Conservation (phyloP, 2,797 vertebrate species). For the Poeciliopsis infans region DNA sequence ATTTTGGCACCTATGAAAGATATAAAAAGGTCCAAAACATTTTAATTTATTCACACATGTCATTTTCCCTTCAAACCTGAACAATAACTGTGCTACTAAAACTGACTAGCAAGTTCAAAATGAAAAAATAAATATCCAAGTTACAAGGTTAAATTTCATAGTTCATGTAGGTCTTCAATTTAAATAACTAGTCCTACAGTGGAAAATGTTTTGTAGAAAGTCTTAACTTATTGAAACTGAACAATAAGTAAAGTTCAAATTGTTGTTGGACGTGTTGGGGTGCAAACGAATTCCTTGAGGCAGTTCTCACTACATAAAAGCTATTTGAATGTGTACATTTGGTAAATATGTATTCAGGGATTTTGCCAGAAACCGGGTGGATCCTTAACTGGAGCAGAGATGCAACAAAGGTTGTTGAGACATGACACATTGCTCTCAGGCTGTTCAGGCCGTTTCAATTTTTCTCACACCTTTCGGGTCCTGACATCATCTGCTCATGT, state of each 20-base stretch:
- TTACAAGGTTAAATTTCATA: not conserved
- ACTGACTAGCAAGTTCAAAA: not conserved
- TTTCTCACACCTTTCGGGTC: constrained; percentile 24
- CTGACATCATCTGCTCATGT: constrained; percentile 4
- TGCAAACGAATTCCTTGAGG: not conserved
- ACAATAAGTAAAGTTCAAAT: not conserved
- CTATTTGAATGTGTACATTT: not conserved
- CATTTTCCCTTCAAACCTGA: not conserved
- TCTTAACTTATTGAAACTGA: not conserved
- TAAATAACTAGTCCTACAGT: not conserved
- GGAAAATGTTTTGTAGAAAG: not conserved
- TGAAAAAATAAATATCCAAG: not conserved
- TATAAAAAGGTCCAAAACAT: not conserved
- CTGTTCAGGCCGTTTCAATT: not conserved
- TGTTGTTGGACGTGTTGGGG: not conserved
- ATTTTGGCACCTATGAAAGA: not conserved
- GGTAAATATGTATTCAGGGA: not conserved
- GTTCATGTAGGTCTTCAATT: not conserved
- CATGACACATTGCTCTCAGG: not conserved
- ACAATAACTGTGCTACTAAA: not conserved
- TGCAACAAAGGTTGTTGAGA: not conserved
- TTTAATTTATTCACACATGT: not conserved
- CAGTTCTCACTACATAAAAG: too few relatives aligned
- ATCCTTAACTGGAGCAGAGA: not conserved
- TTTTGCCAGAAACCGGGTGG: not conserved